Evolutionary conservation across 2,797 vertebrate genomes (phyloP), one percentile per base, ranked within the genome.

Genomic region (Pantherophis alleghaniensis): DNA sequence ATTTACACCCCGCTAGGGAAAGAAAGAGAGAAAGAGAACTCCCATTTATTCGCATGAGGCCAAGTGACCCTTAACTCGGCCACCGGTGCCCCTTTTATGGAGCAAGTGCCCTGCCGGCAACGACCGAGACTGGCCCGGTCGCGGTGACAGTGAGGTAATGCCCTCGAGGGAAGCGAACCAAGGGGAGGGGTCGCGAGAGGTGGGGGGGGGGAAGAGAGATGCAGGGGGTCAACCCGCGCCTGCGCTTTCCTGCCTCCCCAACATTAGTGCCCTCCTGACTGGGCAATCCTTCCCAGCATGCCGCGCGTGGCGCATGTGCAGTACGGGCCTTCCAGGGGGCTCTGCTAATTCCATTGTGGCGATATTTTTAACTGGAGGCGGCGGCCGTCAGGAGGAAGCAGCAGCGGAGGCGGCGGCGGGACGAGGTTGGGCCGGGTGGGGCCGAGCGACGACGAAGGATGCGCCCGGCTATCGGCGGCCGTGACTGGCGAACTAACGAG

Each of bases 271-370:
- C 96, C 95, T 95, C 60, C 95, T 91, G 96, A 92, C 92, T 88
- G 96, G 92, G 92, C 95, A 83, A 94, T 94, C 57, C 18, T 89
- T 96, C 97, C 97, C 97, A 90, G 97, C 96, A 96, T 96, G 88
- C 97, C 92, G 90, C 96, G 97, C 97, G 97, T 51, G 94, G 97
- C 97, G 96, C 95, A 96, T 98, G 97, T 96, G 97, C 97, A 96
- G 96, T 95, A 61, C 74, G 1, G 95, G 92, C 92, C 90, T 89
- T 28, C 59, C 32, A 56, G 87, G 95, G 91, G 93, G 92, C 95
- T 89, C 66, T 97, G 97, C 97, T 98, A 97, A 97, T 97, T 97
- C 97, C 97, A 98, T 97, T 98, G 97, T 97, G 97, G 97, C 97
- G 97, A 97, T 97, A 96, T 97, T 97, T 97, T 96, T 97, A 96